Evolutionary conservation across 2,113 vertebrate species (phyloP).

Genomic region (Oenanthe melanoleuca): DNA sequence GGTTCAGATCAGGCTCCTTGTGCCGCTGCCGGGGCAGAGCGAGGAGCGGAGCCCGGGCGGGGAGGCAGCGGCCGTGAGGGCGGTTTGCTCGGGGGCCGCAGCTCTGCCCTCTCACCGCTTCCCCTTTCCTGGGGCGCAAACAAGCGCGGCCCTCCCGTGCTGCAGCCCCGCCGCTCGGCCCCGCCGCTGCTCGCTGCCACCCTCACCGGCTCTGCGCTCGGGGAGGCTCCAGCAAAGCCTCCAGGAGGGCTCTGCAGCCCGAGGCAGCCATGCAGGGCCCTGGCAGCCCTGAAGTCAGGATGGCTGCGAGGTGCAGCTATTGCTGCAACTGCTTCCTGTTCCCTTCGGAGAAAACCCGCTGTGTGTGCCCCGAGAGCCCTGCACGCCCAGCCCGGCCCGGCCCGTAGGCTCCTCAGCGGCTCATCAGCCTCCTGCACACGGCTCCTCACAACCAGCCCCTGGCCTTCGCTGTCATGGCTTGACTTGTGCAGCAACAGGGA

Average conservation of each 20-base stretch:
- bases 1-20: accelerated
- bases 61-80: neutral
- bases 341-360: conserved; percentile 27
- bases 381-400: neutral
- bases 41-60: neutral
- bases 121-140: neutral
- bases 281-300: accelerated
- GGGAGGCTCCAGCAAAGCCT: neutral
- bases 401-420: accelerated
- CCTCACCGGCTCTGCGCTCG: accelerated
- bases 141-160: neutral
- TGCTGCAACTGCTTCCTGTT: conserved; percentile 32
- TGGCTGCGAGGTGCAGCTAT: neutral
- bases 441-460: accelerated
- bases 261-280: accelerated
- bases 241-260: accelerated
- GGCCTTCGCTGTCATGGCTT: accelerated
- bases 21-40: neutral
- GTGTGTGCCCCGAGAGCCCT: neutral
- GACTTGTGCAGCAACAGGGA: neutral
- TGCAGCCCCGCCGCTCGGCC: accelerated
- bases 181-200: accelerated
- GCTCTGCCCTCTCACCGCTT: conserved; percentile 24
- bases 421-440: accelerated
- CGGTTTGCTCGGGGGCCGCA: neutral